phyloP scores from a whole-genome alignment of 2,113 vertebrate genomes.

The Campylomormyrus numenius region DNA sequence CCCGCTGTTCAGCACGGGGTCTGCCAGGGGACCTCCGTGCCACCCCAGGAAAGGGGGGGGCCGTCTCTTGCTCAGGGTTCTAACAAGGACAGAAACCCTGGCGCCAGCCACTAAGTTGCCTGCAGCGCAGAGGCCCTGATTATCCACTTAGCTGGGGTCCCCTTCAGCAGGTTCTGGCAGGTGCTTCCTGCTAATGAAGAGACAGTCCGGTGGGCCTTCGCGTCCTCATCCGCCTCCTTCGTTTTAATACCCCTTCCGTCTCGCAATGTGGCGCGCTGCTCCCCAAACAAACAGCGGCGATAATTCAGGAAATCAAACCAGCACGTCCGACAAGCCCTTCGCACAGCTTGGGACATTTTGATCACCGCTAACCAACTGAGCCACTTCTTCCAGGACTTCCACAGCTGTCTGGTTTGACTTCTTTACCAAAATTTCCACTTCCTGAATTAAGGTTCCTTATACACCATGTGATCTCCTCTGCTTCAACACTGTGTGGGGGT shows the following conservation, averaged over 20 bases:
- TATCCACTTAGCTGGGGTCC: not conserved
- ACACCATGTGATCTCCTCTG: not conserved
- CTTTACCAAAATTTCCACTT: conserved; percentile 39
- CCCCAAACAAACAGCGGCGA: not conserved
- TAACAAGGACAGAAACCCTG: not conserved
- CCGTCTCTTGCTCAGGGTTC: not conserved
- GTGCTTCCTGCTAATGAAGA: conserved; percentile 17
- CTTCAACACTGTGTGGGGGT: no score
- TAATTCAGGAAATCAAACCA: not conserved
- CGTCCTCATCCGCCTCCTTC: not conserved
- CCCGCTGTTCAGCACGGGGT: not conserved
- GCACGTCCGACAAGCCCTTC: not conserved
- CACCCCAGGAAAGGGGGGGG: not conserved
- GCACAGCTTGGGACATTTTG: not conserved
- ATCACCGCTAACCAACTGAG: not conserved
- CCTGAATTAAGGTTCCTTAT: conserved; percentile 46
- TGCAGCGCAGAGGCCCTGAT: not conserved
- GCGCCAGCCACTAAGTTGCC: not conserved
- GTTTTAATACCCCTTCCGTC: not conserved
- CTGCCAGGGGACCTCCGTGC: not conserved
- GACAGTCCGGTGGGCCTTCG: conserved; percentile 24
- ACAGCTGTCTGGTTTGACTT: conserved; percentile 27
- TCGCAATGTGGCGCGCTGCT: not conserved
- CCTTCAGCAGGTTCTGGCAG: not conserved
- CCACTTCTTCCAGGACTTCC: conserved; percentile 16